Conservation (phyloP, 2,888 invertebrate genomes). For the Euphydryas editha region DNA sequence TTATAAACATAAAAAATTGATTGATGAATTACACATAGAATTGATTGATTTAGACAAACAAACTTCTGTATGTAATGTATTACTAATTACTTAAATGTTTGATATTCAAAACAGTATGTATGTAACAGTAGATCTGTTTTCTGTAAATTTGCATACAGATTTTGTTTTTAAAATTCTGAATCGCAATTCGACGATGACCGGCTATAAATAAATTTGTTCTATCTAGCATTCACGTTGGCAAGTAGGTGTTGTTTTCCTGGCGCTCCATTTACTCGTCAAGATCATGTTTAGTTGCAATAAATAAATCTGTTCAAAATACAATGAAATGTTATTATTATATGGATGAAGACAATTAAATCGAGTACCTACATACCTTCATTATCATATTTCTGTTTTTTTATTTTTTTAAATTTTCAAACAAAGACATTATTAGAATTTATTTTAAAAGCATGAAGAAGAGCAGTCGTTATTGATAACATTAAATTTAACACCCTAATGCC, state of each 20-base stretch:
- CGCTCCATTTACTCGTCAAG: constrained; percentile 47
- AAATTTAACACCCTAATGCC: too few relatives aligned
- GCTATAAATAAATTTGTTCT: constrained; percentile 41
- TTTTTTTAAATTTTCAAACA: too few relatives aligned
- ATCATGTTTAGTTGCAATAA: constrained; percentile 40
- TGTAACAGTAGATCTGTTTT: neutral
- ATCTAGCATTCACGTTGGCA: constrained; percentile 41
- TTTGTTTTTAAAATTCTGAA: constrained; percentile 17
- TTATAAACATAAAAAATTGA: too few relatives aligned
- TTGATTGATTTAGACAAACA: neutral
- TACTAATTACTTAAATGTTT: neutral
- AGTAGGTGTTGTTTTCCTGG: constrained; percentile 45
- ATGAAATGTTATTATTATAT: constrained; percentile 14
- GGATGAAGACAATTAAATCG: neutral
- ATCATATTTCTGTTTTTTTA: too few relatives aligned
- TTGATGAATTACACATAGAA: too few relatives aligned
- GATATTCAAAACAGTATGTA: neutral
- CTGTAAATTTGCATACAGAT: constrained; percentile 10
- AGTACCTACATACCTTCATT: too few relatives aligned
- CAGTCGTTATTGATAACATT: too few relatives aligned
- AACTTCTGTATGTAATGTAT: neutral
- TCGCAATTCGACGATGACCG: constrained; percentile 20
- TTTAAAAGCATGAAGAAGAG: too few relatives aligned
- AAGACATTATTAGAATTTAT: too few relatives aligned
- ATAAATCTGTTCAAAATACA: constrained; percentile 24